phyloP scores from a whole-genome alignment of 2,888 invertebrate species.

The Meghimatium bilineatum region DNA sequence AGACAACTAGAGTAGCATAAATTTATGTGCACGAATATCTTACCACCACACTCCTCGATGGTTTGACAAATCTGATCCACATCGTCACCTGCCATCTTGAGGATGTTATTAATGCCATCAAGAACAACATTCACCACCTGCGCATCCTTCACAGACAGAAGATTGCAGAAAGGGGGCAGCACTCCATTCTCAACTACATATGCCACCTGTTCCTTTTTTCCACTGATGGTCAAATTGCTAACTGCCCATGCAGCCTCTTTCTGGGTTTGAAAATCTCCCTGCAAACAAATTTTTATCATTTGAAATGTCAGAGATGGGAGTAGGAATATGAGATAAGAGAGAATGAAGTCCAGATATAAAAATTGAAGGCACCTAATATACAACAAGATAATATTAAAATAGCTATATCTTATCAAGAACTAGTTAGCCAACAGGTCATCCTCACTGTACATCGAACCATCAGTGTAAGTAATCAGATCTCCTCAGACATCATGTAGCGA shows the following conservation, averaged over 20 bases:
- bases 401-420: no score
- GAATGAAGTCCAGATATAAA: no score
- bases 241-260: conserved; percentile 99
- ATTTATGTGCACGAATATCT: neutral
- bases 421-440: no score
- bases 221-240: conserved; percentile 98
- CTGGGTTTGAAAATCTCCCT: conserved; percentile 97
- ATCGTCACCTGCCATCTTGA: conserved; percentile 90
- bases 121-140: conserved; percentile 82
- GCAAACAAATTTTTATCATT: conserved; percentile 47
- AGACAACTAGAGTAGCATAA: no score
- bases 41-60: conserved; percentile 98
- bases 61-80: conserved; percentile 85
- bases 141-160: conserved; percentile 95
- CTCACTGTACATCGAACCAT: no score
- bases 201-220: conserved; percentile 89
- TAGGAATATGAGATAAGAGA: no score
- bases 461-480: no score
- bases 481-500: no score
- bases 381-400: no score
- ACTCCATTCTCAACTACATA: conserved; percentile 92
- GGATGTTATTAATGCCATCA: conserved; percentile 98
- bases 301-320: neutral
- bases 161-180: conserved; percentile 95
- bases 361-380: no score